Evolutionary conservation across 2,888 invertebrate genomes (phyloP), one percentile per base, ranked within the genome.

Genomic region (Eudasyphora cyanicolor): DNA sequence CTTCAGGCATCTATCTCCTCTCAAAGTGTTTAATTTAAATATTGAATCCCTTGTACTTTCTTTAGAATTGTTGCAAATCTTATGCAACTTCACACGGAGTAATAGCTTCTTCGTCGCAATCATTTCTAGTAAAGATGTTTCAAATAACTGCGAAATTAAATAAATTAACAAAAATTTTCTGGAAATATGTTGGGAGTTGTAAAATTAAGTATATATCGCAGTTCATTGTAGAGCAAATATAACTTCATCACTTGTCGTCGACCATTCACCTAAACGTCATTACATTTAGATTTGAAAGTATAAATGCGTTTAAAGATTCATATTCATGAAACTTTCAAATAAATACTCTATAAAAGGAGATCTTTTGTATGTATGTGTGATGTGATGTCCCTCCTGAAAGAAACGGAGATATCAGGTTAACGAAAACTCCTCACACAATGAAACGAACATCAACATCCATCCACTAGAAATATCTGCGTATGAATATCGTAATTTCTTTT

Each of bases 161-260:
- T n/a, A n/a, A n/a, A n/a, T n/a, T n/a, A n/a, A n/a, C n/a, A n/a
- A n/a, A n/a, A n/a, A n/a, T n/a, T n/a, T n/a, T n/a, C n/a, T n/a
- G n/a, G n/a, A n/a, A n/a, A n/a, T n/a, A n/a, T n/a, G n/a, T n/a
- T n/a, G n/a, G n/a, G n/a, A n/a, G n/a, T n/a, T n/a, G n/a, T n/a
- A n/a, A n/a, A n/a, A n/a, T n/a, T n/a, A n/a, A n/a, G n/a, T n/a
- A n/a, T n/a, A n/a, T n/a, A n/a, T n/a, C n/a, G n/a, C n/a, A n/a
- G n/a, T n/a, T n/a, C n/a, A n/a, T n/a, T n/a, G 62, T 69, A 75
- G 69, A 27, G 32, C 60, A 79, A n/a, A n/a, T n/a, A n/a, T n/a
- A n/a, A 91, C 90, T 91, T 90, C 90, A 90, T 90, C 90, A 91
- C 91, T 91, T 91, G 90, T 90, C 90, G 87, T 88, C n/a, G n/a